Percentiles rank a stretch among this genome's conserved stretches.
These are phyloP conservation scores for Drosophila recens DNA, from an alignment of 2,888 invertebrate genomes.

Conservation along the genomic window DNA sequence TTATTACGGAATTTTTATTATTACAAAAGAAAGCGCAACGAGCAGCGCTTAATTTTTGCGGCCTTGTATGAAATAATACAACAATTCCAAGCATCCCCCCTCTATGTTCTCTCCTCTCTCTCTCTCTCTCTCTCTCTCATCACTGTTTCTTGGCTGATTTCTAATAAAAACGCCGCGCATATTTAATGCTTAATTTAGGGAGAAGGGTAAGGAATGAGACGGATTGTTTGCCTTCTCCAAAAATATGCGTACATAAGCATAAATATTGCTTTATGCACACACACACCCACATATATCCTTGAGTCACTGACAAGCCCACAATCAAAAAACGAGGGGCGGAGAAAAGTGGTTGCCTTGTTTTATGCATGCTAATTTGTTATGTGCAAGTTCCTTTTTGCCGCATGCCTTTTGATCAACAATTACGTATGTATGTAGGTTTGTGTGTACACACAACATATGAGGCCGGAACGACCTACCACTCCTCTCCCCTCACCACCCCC, in stretches of 20 bases:
- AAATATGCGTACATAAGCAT: slow-evolving; percentile 62
- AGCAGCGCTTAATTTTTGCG: slow-evolving; percentile 24
- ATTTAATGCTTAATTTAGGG: slow-evolving; percentile 72
- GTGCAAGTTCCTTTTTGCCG: slow-evolving; percentile 67
- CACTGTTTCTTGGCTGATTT: slow-evolving; percentile 49
- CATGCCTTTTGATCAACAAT: slow-evolving; percentile 68
- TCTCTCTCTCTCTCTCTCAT: neutral
- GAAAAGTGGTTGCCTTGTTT: slow-evolving; percentile 44
- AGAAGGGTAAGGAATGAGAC: neutral
- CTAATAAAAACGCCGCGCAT: slow-evolving; percentile 63
- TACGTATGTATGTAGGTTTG: slow-evolving; percentile 9
- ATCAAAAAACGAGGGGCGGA: neutral
- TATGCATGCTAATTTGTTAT: slow-evolving; percentile 79
- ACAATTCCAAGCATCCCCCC: slow-evolving; percentile 15
- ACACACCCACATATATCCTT: slow-evolving; percentile 30
- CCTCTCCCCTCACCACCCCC: neutral
- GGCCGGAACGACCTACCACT: slow-evolving; percentile 23
- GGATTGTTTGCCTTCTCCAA: slow-evolving; percentile 19
- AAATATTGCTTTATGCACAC: slow-evolving; percentile 74
- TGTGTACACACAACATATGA: slow-evolving; percentile 30
- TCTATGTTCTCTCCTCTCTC: slow-evolving; percentile 3
- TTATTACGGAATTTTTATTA: slow-evolving; percentile 65
- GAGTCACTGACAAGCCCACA: slow-evolving; percentile 22
- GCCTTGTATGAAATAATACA: slow-evolving; percentile 31
- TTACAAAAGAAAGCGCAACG: slow-evolving; percentile 34